phyloP scores from a whole-genome alignment of 2,797 vertebrate genomes.

The Sciurus vulgaris region DNA sequence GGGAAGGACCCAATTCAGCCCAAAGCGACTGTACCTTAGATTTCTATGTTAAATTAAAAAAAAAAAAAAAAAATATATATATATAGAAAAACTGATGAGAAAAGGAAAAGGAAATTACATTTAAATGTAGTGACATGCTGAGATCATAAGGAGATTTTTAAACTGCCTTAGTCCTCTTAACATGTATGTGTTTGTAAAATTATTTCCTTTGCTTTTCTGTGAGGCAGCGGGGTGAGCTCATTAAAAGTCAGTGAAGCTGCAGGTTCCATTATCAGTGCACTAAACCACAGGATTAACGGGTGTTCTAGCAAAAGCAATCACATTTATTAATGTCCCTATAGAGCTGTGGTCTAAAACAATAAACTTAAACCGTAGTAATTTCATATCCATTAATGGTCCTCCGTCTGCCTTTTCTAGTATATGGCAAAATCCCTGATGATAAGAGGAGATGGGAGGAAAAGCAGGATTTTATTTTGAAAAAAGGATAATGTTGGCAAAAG shows the following conservation, averaged over 20 bases:
- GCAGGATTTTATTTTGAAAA: conserved; percentile 37
- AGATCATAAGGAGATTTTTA: conserved; percentile 16
- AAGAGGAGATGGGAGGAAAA: background rate
- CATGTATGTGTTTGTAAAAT: background rate
- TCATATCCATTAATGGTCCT: conserved; percentile 54
- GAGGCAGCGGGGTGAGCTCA: background rate
- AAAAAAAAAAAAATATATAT: background rate
- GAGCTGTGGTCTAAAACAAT: conserved; percentile 62
- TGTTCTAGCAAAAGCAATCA: conserved; percentile 67
- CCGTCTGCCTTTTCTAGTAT: background rate
- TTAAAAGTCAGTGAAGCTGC: conserved; percentile 56
- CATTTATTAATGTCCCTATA: conserved; percentile 69
- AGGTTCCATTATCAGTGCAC: conserved; percentile 47
- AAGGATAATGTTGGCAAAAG: conserved; percentile 19
- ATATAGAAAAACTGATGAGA: background rate
- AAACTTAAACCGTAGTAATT: conserved; percentile 63
- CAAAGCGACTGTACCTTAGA: background rate
- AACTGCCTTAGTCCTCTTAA: background rate
- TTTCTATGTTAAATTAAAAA: conserved; percentile 36
- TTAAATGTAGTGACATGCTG: background rate
- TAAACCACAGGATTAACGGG: conserved; percentile 73
- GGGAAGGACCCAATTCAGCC: background rate
- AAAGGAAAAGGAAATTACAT: conserved; percentile 3
- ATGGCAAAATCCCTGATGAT: conserved; percentile 30
- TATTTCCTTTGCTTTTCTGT: conserved; percentile 51